Base-by-base conservation (phyloP, 2,113 vertebrate species). In the Cricetomys ansorgei region DNA sequence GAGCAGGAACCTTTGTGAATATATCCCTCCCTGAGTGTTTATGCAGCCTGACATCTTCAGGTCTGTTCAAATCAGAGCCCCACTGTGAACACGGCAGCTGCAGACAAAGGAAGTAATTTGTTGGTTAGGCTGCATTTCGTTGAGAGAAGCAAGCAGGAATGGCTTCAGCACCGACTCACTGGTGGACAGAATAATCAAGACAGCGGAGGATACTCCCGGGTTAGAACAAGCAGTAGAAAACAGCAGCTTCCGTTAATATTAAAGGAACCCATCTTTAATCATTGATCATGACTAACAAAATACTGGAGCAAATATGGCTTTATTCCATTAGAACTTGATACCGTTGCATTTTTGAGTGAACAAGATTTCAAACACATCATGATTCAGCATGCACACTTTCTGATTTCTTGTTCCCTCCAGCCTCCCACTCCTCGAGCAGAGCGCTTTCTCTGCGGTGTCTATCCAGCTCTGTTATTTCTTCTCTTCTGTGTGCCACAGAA, bases 21-120 rank as follows among this genome's bases (percentile, higher is more conserved):
- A 25, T 98, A 98, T 98, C 97, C 98, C 98, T 98, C 72, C 86
- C 59, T 95, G 80, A 98, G 91, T 98, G 97, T 98, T 98, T 98
- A 97, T 97, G 98, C 97, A 98, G 98, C 89, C 97, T 98, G 98
- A 98, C 97, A 98, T 98, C 97, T 98, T 97, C 59, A 69, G 87
- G 59, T 98, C 98, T 98, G 95, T 98, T 98, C 98, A 98, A 94
- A 98, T 98, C 94, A 96, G 98, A 98, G 96, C 62, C 98, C 98
- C 95, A 97, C 98, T 98, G 98, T 96, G 98, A 99, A 96, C 37
- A 98, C 96, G 96, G 95, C 97, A 98, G 88, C 92, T 97, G 97
- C 97, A 98, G 98, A 98, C 98, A 98, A 98, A 98, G 98, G 91
- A 98, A 77, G 96, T 96, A 98, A 98, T 98, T 98, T 98, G 97